Conservation (phyloP, 2,113 vertebrate genomes). For the Trematocara marginatum region DNA sequence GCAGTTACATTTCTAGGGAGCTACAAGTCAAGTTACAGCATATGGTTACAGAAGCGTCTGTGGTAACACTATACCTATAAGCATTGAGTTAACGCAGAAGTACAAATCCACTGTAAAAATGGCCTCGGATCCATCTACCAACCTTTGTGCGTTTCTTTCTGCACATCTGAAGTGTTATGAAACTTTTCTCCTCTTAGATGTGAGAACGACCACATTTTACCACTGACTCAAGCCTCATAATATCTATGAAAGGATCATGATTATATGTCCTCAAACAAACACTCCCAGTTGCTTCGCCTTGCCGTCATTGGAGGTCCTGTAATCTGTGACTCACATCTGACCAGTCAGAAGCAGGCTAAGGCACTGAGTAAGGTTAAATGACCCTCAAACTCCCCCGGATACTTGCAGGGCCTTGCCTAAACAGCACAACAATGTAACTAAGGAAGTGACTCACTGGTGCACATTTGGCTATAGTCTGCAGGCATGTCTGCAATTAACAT, state of each 20-base stretch:
- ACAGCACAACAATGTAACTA: constrained; percentile 35
- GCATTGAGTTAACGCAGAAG: not conserved
- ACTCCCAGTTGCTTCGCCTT: not conserved
- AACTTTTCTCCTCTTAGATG: not conserved
- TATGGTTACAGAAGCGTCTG: not conserved
- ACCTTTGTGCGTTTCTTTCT: not conserved
- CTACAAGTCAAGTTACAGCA: not conserved
- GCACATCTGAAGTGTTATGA: not conserved
- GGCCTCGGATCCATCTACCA: not conserved
- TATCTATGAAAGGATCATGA: not conserved
- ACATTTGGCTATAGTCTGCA: not conserved
- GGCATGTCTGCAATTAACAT: not conserved
- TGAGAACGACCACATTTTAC: not conserved
- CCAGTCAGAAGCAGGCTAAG: not conserved
- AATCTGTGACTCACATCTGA: constrained; percentile 35
- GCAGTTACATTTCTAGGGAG: not conserved
- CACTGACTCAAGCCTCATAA: not conserved
- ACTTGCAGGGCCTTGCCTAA: not conserved
- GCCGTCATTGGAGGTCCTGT: not conserved
- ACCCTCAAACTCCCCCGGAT: not conserved
- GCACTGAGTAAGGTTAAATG: not conserved
- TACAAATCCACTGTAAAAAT: not conserved
- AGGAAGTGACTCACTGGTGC: constrained; percentile 56
- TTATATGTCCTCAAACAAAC: not conserved
- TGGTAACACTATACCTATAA: not conserved